Base-by-base conservation (phyloP, 2,797 vertebrate species). In the Anguilla pacifica region DNA sequence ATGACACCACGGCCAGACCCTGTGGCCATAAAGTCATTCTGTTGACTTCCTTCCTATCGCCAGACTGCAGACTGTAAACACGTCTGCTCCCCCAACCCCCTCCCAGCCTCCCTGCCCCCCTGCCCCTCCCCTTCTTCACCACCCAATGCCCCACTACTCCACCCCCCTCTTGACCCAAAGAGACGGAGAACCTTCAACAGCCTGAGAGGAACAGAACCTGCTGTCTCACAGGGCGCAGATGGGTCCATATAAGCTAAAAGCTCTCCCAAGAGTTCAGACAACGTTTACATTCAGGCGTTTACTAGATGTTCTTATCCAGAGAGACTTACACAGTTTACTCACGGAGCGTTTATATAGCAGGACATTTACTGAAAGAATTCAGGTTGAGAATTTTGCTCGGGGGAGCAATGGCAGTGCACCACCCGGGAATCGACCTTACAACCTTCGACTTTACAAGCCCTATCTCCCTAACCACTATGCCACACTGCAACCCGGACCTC, bases 1-100 rank as follows among this genome's bases (percentile, higher is more conserved):
- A 43, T 43, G 25, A 11, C 28, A 84, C 11, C 35, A 19, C 31
- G 28, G 55, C 35, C 28, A 17, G 59, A 15, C 55, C 28, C 28
- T 64, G 11, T 9, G 19, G 31, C 35, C 35, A 59, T 61, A 61
- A 57, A 87, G 77, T 4, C n/a, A 61, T 87, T 87, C 67, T 57
- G 31, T 43, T 53, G 0, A 79, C 35, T 82, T 87, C 77, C 86
- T 59, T 82, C 74, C 86, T 85, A 57, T 9, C 43, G 19, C 39
- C 72, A 61, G 61, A 61, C 57, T 61, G 57, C 57, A 53, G 83
- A 59, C 35, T 57, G 31, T 59, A 39, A 61, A 57, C 15, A 25
- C 83, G 6, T 31, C 28, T 31, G 2, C 83, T 25, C 55, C 57
- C 35, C n/a, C 15, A 70, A 6, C 17, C 6, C 70, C 64, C 64